phyloP scores from a whole-genome alignment of 2,888 invertebrate genomes.

The Malthinus flaveolus region DNA sequence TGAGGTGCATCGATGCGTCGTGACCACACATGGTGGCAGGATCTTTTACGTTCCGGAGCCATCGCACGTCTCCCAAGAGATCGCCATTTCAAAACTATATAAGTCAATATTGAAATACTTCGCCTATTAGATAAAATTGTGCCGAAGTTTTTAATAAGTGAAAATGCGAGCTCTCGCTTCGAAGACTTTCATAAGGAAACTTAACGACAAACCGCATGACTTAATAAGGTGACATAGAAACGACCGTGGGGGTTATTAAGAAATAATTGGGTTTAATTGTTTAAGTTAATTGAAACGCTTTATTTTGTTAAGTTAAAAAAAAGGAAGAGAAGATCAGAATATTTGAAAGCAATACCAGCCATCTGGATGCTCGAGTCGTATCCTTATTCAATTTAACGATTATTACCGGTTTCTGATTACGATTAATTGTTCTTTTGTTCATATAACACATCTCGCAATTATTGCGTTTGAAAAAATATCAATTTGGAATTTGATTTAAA shows the following conservation, averaged over 20 bases:
- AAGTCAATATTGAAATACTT: conserved; percentile 23
- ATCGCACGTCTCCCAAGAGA: conserved; percentile 27
- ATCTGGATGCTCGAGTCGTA: no score
- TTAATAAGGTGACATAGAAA: conserved; percentile 15
- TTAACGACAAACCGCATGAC: conserved; percentile 7
- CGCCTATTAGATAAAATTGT: conserved; percentile 13
- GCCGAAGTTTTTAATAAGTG: conserved; percentile 14
- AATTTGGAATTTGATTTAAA: no score
- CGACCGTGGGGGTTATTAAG: conserved; percentile 17
- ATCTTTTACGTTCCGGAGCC: conserved; percentile 37
- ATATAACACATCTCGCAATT: no score
- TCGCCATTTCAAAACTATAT: conserved; percentile 14
- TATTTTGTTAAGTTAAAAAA: no score
- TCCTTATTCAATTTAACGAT: no score
- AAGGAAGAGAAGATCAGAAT: no score
- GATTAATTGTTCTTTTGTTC: no score
- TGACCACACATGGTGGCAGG: conserved; percentile 46
- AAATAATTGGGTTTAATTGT: conserved; percentile 12
- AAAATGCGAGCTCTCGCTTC: conserved; percentile 18
- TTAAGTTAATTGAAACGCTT: no score
- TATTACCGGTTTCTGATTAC: no score
- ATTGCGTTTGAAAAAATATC: no score
- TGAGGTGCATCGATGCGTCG: conserved; percentile 39
- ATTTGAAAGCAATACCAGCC: no score
- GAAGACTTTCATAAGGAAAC: background rate